Evolutionary conservation across 2,113 vertebrate species (phyloP).

Genomic region (Peromyscus californicus): DNA sequence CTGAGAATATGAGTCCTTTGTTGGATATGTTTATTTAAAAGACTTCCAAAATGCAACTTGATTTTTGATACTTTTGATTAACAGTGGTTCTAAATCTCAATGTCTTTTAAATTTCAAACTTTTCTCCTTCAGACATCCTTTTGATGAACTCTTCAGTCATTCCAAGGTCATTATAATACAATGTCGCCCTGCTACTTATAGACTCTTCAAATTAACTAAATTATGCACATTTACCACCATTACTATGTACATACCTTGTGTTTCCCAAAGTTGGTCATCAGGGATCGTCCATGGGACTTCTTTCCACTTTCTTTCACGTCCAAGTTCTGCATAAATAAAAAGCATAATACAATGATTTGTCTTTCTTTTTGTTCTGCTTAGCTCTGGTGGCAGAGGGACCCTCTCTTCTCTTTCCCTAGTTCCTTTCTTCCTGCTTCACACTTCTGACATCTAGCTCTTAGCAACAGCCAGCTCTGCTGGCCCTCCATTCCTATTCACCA

Average conservation of each 20-base stretch:
- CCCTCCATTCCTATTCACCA: not conserved
- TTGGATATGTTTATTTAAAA: not conserved
- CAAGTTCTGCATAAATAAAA: conserved; percentile 89
- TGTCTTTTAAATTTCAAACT: not conserved
- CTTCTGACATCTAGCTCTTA: not conserved
- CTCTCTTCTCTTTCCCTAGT: not conserved
- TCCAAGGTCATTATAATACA: not conserved
- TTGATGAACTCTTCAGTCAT: not conserved
- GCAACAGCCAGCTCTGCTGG: too few relatives aligned
- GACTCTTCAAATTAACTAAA: not conserved
- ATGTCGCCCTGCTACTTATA: not conserved
- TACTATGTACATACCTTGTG: conserved; percentile 92
- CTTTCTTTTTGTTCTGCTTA: not conserved
- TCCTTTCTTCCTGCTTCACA: not conserved
- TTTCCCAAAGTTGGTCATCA: conserved; percentile 94
- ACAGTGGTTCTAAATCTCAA: not conserved
- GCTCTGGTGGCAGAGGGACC: not conserved
- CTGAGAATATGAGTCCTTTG: not conserved
- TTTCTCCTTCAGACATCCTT: not conserved
- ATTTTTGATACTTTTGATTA: conserved; percentile 9
- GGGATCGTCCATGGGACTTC: conserved; percentile 94
- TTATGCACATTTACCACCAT: not conserved
- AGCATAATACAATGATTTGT: not conserved
- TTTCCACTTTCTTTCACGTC: conserved; percentile 92
- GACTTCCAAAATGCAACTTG: not conserved